Evolutionary conservation across 1,140 invertebrate genomes (phyloP), one percentile per base, ranked within the genome.

Genomic region (Drosophila mojavensis): DNA sequence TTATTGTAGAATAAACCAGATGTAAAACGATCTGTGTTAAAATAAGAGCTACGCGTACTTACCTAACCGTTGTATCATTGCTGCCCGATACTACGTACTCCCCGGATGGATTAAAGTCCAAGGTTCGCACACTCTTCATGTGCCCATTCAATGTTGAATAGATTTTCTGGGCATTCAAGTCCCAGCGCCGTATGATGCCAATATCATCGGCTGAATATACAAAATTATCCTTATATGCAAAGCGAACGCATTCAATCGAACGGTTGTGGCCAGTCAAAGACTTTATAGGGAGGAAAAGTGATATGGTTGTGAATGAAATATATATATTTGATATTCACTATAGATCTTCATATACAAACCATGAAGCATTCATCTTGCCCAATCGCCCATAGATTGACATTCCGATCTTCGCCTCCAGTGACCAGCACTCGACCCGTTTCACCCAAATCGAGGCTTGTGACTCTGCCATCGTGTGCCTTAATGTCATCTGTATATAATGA

Each of bases 41-140:
- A 3, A 36, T 36, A 9, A 3, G 33, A 33, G 33, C 7, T 9
- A 33, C 10, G 10, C 13, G 9, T 39, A 79, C 91, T 89, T 45
- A 92, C 91, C 97, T 97, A 43, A 98, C 97, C 76, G 95, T 96
- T 67, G 95, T 97, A 89, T 99, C 98, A 78, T 96, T 95, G 80
- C 98, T 98, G 0, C 98, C 98, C 5, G 98, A 98, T 7, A 97
- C 96, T 20, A 99, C 93, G 92, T 98, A 97, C 91, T 99, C 97
- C 10, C 98, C 98, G 92, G 98, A 99, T 15, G 98, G 98, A 95
- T 99, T 98, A 93, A 99, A 99, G 93, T 99, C 98, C 90, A 99
- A 95, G 86, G 97, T 97, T 79, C 96, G 96, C 69, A 99, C 97
- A 75, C 95, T 96, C 65, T 96, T 95, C 93, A 97, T 98, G 93